Conservation (phyloP, 2,113 vertebrate genomes). For the Pelusios castaneus region DNA sequence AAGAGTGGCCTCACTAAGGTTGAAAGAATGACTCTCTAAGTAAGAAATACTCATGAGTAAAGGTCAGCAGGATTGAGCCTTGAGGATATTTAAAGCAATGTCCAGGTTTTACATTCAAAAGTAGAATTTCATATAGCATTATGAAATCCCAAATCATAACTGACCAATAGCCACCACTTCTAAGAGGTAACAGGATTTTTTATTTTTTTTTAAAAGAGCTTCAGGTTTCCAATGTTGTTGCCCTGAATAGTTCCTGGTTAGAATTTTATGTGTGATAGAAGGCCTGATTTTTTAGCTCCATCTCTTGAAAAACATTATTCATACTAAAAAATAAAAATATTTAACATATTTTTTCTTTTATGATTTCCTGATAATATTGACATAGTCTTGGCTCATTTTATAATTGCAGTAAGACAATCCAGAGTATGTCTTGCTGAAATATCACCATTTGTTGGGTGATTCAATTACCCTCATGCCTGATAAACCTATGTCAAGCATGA, state of each 20-base stretch:
- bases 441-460: conserved; percentile 6
- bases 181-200: not conserved
- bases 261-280: not conserved
- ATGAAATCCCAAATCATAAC: not conserved
- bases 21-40: not conserved
- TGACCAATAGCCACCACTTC: not conserved
- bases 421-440: not conserved
- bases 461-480: not conserved
- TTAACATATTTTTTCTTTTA: not conserved
- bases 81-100: not conserved
- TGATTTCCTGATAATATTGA: not conserved
- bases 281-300: not conserved
- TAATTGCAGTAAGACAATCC: not conserved
- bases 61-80: not conserved
- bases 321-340: not conserved
- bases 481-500: not conserved
- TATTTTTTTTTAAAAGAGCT: not conserved
- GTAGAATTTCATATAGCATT: not conserved
- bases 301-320: not conserved
- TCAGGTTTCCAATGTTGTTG: not conserved
- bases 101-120: not conserved
- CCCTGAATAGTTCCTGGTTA: not conserved
- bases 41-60: not conserved
- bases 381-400: not conserved
- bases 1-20: not conserved